These are phyloP conservation scores for Loripinus fragilis DNA, from an alignment of 2,888 invertebrate species.

Conservation along the genomic window DNA sequence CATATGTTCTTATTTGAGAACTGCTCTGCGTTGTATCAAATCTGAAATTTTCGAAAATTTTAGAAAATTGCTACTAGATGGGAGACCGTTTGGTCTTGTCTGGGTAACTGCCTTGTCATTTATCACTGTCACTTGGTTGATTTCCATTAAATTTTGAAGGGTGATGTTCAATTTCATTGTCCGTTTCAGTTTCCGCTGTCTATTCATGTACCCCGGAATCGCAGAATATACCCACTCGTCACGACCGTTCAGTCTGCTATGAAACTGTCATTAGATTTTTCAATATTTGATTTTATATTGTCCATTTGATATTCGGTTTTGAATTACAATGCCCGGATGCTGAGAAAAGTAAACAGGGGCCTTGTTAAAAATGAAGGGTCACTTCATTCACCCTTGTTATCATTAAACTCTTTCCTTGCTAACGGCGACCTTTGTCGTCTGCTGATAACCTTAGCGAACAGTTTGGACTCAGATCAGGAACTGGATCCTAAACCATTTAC, in stretches of 20 bases:
- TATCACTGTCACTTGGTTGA: neutral
- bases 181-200: constrained; percentile 6
- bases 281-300: constrained; percentile 18
- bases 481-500: too few relatives aligned
- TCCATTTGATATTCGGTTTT: constrained; percentile 15
- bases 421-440: too few relatives aligned
- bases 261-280: neutral
- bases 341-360: constrained; percentile 8
- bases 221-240: neutral
- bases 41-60: too few relatives aligned
- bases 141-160: neutral
- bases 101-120: too few relatives aligned
- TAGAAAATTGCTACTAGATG: too few relatives aligned
- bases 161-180: neutral
- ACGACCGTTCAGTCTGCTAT: neutral
- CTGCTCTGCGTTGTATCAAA: too few relatives aligned
- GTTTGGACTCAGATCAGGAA: too few relatives aligned
- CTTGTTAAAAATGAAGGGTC: constrained; percentile 2
- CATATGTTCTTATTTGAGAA: too few relatives aligned
- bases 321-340: neutral
- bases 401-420: too few relatives aligned
- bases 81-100: too few relatives aligned
- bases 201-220: neutral
- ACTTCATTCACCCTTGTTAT: neutral
- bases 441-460: too few relatives aligned